Evolutionary conservation across 2,797 vertebrate genomes (phyloP).

Genomic region (Tokudaia muenninki): DNA sequence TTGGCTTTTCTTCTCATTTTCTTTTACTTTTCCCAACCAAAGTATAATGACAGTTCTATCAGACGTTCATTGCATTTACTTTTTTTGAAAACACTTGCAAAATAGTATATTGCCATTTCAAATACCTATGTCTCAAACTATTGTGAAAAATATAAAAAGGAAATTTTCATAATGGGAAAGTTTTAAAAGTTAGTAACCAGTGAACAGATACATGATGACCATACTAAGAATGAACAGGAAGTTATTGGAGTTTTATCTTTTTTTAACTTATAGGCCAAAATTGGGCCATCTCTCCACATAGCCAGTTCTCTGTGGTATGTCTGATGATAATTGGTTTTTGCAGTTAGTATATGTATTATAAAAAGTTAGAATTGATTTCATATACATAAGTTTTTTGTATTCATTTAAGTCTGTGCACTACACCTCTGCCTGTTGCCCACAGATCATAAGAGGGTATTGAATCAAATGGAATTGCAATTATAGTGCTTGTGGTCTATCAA

Average conservation of each 20-base stretch:
- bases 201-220: neutral
- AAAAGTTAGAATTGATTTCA: neutral
- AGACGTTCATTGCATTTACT: neutral
- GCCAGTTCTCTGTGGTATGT: too few relatives aligned
- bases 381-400: neutral
- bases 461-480: too few relatives aligned
- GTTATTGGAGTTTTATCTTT: neutral
- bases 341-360: neutral
- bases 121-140: neutral
- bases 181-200: neutral
- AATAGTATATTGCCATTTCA: neutral
- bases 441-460: neutral
- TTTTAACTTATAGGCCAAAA: neutral
- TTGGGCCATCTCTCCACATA: neutral
- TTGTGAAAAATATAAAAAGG: neutral
- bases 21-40: neutral
- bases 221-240: neutral
- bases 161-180: neutral
- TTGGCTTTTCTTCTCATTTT: neutral
- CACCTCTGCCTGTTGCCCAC: neutral
- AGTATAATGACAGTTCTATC: neutral
- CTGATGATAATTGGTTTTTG: neutral
- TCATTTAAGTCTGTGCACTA: neutral
- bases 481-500: neutral
- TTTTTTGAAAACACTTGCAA: neutral